These are phyloP conservation scores for Eriosoma lanigerum DNA, from an alignment of 1,140 invertebrate genomes.

Conservation along the genomic window DNA sequence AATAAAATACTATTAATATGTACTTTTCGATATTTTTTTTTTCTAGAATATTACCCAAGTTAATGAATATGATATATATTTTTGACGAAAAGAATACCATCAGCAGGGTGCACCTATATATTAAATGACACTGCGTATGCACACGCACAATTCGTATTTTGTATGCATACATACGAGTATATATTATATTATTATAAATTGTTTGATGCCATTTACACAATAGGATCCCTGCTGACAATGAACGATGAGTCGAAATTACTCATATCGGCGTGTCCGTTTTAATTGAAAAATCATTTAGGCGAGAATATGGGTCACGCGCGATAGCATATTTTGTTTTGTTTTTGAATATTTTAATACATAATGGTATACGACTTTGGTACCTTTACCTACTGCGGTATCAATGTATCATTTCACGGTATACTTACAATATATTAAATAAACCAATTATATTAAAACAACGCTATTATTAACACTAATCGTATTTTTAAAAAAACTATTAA, in stretches of 20 bases:
- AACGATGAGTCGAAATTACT: conserved; percentile 43
- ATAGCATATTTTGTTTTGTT: conserved; percentile 14
- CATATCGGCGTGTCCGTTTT: conserved; percentile 39
- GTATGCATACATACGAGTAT: background rate
- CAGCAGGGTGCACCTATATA: background rate
- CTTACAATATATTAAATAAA: too few relatives aligned
- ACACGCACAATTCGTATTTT: background rate
- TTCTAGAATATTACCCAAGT: too few relatives aligned
- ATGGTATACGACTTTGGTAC: too few relatives aligned
- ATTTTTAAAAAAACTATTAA: too few relatives aligned
- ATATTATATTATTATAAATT: too few relatives aligned
- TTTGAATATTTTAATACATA: too few relatives aligned
- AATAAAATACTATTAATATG: too few relatives aligned
- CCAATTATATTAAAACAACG: too few relatives aligned
- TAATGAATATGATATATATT: background rate
- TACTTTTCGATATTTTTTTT: too few relatives aligned
- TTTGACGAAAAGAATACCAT: conserved; percentile 5
- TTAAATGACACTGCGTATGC: background rate
- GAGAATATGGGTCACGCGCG: conserved; percentile 1
- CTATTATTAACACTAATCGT: background rate
- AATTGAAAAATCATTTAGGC: conserved; percentile 48
- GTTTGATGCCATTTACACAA: background rate
- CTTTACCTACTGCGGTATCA: background rate
- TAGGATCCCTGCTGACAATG: conserved; percentile 20
- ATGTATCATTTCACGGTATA: too few relatives aligned